Percentiles rank a stretch among this genome's conserved stretches.
These are phyloP conservation scores for Trypoxylus dichotomus DNA, from an alignment of 1,140 invertebrate genomes.

Conservation along the genomic window DNA sequence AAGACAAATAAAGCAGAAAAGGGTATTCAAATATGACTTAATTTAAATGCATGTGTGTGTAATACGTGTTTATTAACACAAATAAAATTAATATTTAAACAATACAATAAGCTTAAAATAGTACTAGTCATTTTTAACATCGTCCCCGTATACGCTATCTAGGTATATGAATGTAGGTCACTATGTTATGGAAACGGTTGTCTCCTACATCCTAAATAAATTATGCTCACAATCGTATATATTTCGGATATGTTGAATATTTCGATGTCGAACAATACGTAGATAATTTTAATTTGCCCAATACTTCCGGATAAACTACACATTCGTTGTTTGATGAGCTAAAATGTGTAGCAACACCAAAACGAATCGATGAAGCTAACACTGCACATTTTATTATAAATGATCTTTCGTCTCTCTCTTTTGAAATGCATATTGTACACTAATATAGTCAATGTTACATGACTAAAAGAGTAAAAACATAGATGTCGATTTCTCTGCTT, in stretches of 20 bases:
- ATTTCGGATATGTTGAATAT: too few relatives aligned
- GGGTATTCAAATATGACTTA: neutral
- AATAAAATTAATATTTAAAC: too few relatives aligned
- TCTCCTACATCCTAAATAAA: neutral
- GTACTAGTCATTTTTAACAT: neutral
- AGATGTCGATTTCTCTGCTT: neutral
- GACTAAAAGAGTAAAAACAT: neutral
- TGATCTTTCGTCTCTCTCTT: neutral
- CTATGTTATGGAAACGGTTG: neutral
- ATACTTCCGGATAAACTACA: too few relatives aligned
- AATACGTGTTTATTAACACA: neutral
- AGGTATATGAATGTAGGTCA: neutral
- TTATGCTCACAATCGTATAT: too few relatives aligned
- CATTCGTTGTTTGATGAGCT: neutral
- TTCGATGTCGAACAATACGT: too few relatives aligned
- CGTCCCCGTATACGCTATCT: neutral
- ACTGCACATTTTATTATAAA: constrained; percentile 4
- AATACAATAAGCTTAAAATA: too few relatives aligned
- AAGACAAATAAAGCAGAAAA: neutral
- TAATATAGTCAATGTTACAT: neutral
- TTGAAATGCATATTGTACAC: neutral
- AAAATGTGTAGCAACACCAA: neutral
- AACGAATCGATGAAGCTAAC: constrained; percentile 27
- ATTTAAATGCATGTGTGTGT: too few relatives aligned
- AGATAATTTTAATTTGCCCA: too few relatives aligned